Evolutionary conservation across 2,797 vertebrate genomes (phyloP).

Genomic region (Octomys mimax): DNA sequence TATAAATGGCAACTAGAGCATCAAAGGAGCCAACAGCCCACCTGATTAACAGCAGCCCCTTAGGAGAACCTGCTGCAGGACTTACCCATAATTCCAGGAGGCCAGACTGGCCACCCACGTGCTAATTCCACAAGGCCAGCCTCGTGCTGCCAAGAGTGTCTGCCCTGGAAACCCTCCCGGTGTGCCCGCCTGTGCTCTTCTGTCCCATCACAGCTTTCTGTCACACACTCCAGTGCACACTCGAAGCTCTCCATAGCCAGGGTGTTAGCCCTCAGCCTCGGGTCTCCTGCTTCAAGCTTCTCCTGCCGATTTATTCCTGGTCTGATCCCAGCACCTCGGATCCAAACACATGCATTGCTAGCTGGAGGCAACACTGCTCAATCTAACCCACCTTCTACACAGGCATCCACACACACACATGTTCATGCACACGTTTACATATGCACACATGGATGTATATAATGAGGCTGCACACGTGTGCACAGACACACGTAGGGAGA

Average conservation of each 20-base stretch:
- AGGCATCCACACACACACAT: neutral
- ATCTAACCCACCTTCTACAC: neutral
- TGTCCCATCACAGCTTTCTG: neutral
- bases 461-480: neutral
- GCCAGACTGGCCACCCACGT: neutral
- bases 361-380: neutral
- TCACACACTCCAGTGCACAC: rapidly evolving
- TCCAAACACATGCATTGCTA: neutral
- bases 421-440: neutral
- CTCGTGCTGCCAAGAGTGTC: neutral
- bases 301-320: neutral
- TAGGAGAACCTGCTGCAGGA: neutral
- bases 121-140: neutral
- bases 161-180: neutral
- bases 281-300: neutral
- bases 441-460: neutral
- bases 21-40: neutral
- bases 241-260: neutral
- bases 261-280: neutral
- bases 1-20: rapidly evolving
- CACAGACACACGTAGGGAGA: neutral
- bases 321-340: neutral
- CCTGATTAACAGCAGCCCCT: neutral
- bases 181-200: neutral
- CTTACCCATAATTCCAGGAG: neutral